Base-by-base conservation (phyloP, 2,113 vertebrate species). In the Hippocampus comes region DNA sequence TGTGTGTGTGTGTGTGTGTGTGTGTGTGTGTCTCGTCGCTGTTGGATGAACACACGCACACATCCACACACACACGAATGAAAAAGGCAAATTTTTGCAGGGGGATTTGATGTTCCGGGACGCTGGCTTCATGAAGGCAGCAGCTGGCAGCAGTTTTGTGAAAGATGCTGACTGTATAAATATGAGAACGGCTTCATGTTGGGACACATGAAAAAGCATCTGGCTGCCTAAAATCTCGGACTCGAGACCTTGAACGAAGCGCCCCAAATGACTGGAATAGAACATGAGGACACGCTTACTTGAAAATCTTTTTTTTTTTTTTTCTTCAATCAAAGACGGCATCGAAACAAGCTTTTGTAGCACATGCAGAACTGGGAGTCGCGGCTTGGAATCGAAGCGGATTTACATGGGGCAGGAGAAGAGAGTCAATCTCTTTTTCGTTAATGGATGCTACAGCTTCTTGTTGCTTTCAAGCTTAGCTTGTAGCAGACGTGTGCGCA, bases 241-340 rank as follows among this genome's bases (percentile, higher is more conserved):
- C 75, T 21, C 27, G 2, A 59, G 64, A 72, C 0, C 20, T 21
- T 81, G 72, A 68, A 57, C 51, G 63, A 74, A 69, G 1, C 21
- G 21, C 78, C 79, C 69, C 72, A 73, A 57, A 77, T 69, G 75
- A 81, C 74, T 82, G 61, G 71, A 78, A 83, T 74, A 76, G 71
- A 42, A 63, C 68, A 56, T 17, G 18, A 21, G 30, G 59, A 7
- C 15, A 38, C 41, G 59, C 67, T 65, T 60, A 27, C 14, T 63
- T 74, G 71, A 59, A 65, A 72, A 64, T 57, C 67, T 73, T 17
- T 61, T 34, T 30, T 25, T 25, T 25, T 25, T 27, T 15, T 34
- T 34, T 34, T 34, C 30, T 34, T 34, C 30, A 34, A 25, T 57
- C 53, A 10, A 2, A 27, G 57, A 27, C 10, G 17, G 12, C 9